Percentiles rank a stretch among this genome's conserved stretches.
These are phyloP conservation scores for Candidula unifasciata DNA, from an alignment of 2,888 invertebrate genomes.

Conservation along the genomic window DNA sequence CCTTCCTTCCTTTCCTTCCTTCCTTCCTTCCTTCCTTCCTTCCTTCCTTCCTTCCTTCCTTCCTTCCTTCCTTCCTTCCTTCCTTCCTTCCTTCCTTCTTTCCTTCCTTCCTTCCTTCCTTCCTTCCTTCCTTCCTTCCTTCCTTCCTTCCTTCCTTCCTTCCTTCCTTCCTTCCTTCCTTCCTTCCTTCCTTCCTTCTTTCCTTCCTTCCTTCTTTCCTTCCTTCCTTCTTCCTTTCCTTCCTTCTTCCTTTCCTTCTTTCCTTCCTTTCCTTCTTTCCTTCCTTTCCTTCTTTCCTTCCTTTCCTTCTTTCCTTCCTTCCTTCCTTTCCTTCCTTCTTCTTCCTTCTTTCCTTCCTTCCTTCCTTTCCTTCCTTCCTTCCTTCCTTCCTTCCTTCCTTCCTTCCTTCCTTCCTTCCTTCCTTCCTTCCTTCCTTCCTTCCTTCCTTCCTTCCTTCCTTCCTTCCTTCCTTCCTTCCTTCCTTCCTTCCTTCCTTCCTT, in stretches of 20 bases:
- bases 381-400: background rate
- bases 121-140: background rate
- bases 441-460: background rate
- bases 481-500: background rate
- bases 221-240: background rate
- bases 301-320: constrained; percentile 4
- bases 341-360: constrained; percentile 4
- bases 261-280: background rate
- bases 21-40: background rate
- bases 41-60: background rate
- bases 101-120: no score
- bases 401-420: background rate
- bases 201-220: background rate
- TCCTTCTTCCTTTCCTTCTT: background rate
- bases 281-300: constrained; percentile 30
- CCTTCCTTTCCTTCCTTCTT: constrained; percentile 8
- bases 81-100: background rate
- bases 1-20: background rate
- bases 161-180: background rate
- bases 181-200: background rate
- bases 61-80: background rate
- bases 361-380: background rate
- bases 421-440: background rate
- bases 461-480: constrained; percentile 1
- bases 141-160: background rate